Evolutionary conservation across 2,797 vertebrate species (phyloP), one percentile per base, ranked within the genome.

Genomic region (Cossypha heuglini): DNA sequence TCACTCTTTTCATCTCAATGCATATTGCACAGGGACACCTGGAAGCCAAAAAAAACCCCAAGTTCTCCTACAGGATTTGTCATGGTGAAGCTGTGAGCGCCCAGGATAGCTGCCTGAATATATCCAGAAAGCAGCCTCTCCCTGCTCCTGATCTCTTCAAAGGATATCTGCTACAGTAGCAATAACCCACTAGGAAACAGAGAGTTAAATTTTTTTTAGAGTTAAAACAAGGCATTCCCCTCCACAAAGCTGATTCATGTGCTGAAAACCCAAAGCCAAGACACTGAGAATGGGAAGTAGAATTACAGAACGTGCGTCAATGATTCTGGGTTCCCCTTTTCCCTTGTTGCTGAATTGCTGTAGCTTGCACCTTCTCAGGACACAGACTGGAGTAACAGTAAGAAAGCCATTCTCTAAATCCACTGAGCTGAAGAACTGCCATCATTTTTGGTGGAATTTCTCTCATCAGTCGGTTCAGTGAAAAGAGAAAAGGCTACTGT

Each of bases 241-340:
- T 83, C 43, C 64, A 42, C 72, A 90, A 95, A 96, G 88, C 94
- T 94, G 93, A 93, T 96, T 96, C 94, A 84, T 38, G 76, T 73
- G 52, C 92, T 95, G 88, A 93, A 88, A 97, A 86, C 87, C 48
- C 68, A 87, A 90, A 94, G 93, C 82, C 89, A 93, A 81, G 62
- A 80, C 77, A 92, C 73, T 48, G 73, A 52, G 94, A 97, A 93
- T 37, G 71, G 90, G 94, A 97, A 97, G 88, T 2, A 87, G 90
- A 95, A 95, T 94, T 92, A 94, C 54, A 13, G 7, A 80, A 88
- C 0, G 4, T 92, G 92, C 85, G 86, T 97, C 96, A 97, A 4
- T n/a, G 73, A 61, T 57, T 86, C 83, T 37, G 61, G 74, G 87
- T 94, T 97, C 96, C 94, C 62, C 64, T 97, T 97, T 96, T 95